phyloP scores from a whole-genome alignment of 1,140 invertebrate species.

The Scaptomyza montana region DNA sequence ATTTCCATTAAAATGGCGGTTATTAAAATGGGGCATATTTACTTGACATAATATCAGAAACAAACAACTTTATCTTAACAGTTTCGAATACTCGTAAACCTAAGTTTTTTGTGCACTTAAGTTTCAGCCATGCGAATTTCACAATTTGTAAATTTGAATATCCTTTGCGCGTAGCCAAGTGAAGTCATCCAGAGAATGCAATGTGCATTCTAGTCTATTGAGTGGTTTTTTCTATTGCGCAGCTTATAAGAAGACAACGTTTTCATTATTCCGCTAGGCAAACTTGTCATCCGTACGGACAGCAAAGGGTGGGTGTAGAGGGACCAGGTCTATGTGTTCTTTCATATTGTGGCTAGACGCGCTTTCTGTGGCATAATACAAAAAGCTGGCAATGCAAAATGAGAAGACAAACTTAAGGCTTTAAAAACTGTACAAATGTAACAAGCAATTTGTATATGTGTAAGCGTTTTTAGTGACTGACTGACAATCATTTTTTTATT shows the following conservation, averaged over 20 bases:
- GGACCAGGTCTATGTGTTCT: constrained; percentile 28
- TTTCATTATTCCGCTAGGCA: constrained; percentile 31
- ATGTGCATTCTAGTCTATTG: neutral
- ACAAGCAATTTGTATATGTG: constrained; percentile 28
- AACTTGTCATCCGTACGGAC: constrained; percentile 9
- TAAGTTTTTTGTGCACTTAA: neutral
- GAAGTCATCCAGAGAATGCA: neutral
- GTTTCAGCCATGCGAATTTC: no score
- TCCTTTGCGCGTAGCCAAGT: neutral
- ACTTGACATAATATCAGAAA: neutral
- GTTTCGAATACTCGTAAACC: neutral
- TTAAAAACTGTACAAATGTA: constrained; percentile 53
- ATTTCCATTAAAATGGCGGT: neutral
- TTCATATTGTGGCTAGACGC: constrained; percentile 59
- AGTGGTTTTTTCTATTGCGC: constrained; percentile 12
- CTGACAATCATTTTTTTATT: constrained; percentile 11
- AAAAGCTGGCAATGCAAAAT: constrained; percentile 14
- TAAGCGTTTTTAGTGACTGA: neutral
- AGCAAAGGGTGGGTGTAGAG: neutral
- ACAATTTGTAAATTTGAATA: neutral
- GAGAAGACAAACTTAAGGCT: constrained; percentile 17
- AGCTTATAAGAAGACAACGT: constrained; percentile 58
- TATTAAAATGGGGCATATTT: neutral
- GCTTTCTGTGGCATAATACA: constrained; percentile 40
- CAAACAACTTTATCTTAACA: neutral